Conservation (phyloP, 2,797 vertebrate species). For the Myiotriccus ornatus region DNA sequence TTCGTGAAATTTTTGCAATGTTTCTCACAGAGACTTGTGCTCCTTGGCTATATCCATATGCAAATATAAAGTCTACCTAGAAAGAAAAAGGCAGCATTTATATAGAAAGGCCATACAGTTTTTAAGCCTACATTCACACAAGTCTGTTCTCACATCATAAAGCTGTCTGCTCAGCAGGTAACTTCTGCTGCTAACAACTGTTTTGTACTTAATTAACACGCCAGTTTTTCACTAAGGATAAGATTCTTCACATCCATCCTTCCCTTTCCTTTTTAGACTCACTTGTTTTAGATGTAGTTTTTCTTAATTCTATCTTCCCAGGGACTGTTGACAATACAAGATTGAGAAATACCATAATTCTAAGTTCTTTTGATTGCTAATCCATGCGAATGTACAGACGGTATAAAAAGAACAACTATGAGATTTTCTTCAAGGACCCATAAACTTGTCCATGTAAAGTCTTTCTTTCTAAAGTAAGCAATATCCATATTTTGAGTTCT, state of each 20-base stretch:
- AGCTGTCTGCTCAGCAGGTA: conserved; percentile 18
- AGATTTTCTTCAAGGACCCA: background rate
- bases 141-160: background rate
- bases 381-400: background rate
- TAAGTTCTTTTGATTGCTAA: background rate
- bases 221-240: background rate
- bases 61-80: background rate
- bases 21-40: background rate
- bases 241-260: background rate
- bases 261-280: background rate
- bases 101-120: background rate
- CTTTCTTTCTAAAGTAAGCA: background rate
- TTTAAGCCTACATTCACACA: background rate
- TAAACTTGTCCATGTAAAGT: background rate
- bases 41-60: background rate
- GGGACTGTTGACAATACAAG: background rate
- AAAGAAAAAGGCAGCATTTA: background rate
- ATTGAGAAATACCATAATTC: background rate
- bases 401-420: background rate
- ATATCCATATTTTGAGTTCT: background rate
- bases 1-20: background rate
- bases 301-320: background rate
- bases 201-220: background rate
- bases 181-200: background rate
- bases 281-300: background rate